Base-by-base conservation (phyloP, 2,888 invertebrate genomes). In the Polyommatus iphigenia region DNA sequence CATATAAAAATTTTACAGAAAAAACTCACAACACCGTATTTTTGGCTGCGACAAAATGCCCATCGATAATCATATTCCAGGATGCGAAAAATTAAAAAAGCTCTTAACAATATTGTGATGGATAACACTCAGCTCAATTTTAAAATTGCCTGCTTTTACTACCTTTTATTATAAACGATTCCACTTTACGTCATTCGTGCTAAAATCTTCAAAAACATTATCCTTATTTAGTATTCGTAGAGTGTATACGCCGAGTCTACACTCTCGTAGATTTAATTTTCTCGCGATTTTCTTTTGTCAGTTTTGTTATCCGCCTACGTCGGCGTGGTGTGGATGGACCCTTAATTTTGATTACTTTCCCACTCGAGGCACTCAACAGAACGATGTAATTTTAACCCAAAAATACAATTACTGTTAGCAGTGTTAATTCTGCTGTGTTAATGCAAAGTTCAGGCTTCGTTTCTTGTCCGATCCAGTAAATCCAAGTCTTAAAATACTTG, bases 261-360 rank as follows among this genome's bases (percentile, higher is more conserved):
- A 67, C 15, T 67, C 67, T 67, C 29, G 29, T 67, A 67, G 15
- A 67, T 67, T 29, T 67, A 32, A 67, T 67, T 29, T 67, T 67
- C 6, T 10, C 29, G 29, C 29, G 29, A 18, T 67, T 32, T 67
- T 32, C 15, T 67, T 32, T 67, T 32, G 18, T 67, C 29, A 62
- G 4, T 62, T 10, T 29, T 67, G 29, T 29, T 29, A 67, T 67
- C 67, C 67, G 67, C 67, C 67, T 13, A 32, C 67, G 62, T 24
- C 24, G 67, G 67, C 67, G 32, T 67, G 15, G 67, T 32, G 67
- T 67, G 29, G 32, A 18, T 24, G 29, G 18, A 32, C 29, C 6
- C 67, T 32, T 67, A 67, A 67, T 67, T 67, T 67, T 18, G 67
- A 67, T 67, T 67, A 67, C 67, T 67, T 15, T 32, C 18, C 67